Conservation (phyloP, 2,797 vertebrate species). For the Phoebastria nigripes region DNA sequence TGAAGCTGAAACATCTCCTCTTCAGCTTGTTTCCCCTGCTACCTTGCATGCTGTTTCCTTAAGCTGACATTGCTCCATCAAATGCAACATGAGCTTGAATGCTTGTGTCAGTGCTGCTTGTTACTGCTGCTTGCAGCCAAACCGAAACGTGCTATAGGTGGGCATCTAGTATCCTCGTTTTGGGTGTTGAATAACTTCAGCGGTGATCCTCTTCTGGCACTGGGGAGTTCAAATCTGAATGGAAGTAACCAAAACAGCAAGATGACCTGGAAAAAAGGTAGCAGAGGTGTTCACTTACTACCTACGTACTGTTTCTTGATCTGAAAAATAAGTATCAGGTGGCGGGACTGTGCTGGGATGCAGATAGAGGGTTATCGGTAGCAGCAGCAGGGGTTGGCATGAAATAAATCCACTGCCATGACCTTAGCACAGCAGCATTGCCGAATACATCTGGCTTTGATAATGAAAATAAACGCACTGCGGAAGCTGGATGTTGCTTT, state of each 20-base stretch:
- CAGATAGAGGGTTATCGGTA: neutral
- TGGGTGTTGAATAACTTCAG: neutral
- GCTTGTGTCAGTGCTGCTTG: neutral
- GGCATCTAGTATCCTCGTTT: no score
- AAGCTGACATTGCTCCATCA: neutral
- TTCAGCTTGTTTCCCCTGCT: neutral
- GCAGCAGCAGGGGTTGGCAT: neutral
- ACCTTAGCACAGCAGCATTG: neutral
- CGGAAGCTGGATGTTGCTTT: neutral
- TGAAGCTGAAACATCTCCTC: fast-evolving
- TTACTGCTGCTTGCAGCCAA: neutral
- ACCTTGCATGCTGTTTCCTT: neutral
- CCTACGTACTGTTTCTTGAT: neutral
- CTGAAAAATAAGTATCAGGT: neutral
- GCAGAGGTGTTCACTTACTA: neutral
- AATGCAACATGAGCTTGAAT: fast-evolving
- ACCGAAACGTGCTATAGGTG: fast-evolving
- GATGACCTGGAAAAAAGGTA: neutral
- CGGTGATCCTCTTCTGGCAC: neutral
- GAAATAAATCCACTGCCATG: neutral
- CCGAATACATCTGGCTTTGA: neutral
- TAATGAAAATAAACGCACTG: neutral
- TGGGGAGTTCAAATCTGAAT: neutral
- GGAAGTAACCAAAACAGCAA: neutral
- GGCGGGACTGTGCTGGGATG: neutral